phyloP scores from a whole-genome alignment of 2,113 vertebrate species.

The Poecile atricapillus region DNA sequence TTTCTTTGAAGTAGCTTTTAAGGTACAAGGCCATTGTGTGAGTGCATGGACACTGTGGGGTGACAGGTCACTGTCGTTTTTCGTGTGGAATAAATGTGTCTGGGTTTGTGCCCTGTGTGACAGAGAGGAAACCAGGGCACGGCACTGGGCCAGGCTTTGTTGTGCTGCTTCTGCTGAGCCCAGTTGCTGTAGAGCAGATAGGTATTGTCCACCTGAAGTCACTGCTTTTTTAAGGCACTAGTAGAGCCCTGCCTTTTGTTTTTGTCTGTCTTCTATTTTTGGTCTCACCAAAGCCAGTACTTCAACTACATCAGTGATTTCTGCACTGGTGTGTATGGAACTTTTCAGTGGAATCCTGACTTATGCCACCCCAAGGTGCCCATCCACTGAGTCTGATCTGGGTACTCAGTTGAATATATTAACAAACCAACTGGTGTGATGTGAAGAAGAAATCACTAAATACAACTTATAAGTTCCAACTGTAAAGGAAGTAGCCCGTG shows the following conservation, averaged over 20 bases:
- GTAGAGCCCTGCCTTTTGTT: neutral
- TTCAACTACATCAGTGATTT: neutral
- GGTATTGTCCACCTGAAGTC: neutral
- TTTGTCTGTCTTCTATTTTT: neutral
- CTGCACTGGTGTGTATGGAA: neutral
- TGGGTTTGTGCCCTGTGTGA: neutral
- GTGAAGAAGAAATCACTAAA: neutral
- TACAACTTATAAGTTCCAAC: neutral
- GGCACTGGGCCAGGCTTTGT: neutral
- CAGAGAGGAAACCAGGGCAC: neutral
- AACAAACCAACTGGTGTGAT: rapidly evolving
- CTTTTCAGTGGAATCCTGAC: neutral
- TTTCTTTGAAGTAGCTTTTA: neutral
- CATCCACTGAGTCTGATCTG: neutral
- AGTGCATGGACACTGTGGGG: neutral
- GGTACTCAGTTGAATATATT: neutral
- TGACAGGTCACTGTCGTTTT: rapidly evolving
- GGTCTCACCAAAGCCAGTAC: neutral
- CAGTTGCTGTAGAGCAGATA: rapidly evolving
- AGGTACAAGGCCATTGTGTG: neutral
- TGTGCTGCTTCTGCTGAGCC: neutral
- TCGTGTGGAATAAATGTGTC: neutral
- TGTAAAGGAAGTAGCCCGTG: neutral
- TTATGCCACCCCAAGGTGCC: neutral
- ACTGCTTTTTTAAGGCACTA: neutral